Conservation (phyloP, 1,140 invertebrate species). For the Solen grandis region DNA sequence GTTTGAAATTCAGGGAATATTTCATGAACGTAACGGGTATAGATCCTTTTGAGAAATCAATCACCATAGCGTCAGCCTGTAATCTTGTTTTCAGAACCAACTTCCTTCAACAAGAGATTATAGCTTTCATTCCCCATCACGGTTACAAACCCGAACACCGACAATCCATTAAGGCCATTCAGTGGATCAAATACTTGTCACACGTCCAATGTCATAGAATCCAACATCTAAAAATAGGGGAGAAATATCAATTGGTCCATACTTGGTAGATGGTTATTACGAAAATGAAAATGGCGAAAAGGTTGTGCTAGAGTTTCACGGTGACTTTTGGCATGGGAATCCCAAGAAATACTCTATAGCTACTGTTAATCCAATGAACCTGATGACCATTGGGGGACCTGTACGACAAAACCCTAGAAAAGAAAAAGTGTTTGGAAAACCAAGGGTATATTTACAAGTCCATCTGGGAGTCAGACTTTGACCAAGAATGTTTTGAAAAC, state of each 20-base stretch:
- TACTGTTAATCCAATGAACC: background rate
- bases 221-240: constrained; percentile 31
- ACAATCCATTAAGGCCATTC: background rate
- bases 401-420: constrained; percentile 12
- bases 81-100: constrained; percentile 19
- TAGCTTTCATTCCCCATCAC: background rate
- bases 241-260: constrained; percentile 4
- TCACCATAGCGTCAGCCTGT: constrained; percentile 15
- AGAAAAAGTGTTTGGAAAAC: background rate
- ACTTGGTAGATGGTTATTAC: constrained; percentile 30
- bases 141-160: constrained; percentile 15
- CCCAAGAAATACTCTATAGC: constrained; percentile 30
- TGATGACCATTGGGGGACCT: constrained; percentile 30
- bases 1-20: constrained; percentile 5
- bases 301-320: constrained; percentile 53
- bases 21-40: constrained; percentile 16
- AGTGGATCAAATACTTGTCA: constrained; percentile 2
- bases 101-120: background rate
- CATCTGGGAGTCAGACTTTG: constrained; percentile 14
- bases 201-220: background rate
- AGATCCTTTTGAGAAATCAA: background rate
- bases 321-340: constrained; percentile 60
- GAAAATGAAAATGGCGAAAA: constrained; percentile 23
- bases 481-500: background rate
- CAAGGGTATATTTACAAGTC: background rate